These are phyloP conservation scores for Camelus dromedarius DNA, from an alignment of 2,113 vertebrate genomes.

Conservation along the genomic window DNA sequence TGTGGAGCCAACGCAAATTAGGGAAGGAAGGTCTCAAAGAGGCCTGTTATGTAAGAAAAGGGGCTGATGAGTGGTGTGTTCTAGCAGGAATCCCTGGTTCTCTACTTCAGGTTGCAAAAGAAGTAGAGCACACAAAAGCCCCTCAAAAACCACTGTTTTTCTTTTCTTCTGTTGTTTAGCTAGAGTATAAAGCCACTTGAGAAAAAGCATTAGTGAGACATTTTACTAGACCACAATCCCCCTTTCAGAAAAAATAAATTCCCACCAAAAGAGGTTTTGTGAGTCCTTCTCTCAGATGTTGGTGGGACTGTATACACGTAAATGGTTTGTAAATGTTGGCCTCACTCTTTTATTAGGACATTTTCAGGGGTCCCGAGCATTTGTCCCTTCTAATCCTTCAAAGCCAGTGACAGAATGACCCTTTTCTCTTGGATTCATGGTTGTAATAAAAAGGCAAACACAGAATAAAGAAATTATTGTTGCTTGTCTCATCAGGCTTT, in stretches of 20 bases:
- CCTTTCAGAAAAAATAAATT: slow-evolving; percentile 53
- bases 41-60: not conserved
- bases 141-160: not conserved
- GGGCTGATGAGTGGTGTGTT: not conserved
- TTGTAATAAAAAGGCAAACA: not conserved
- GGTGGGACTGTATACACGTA: not conserved
- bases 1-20: slow-evolving; percentile 6
- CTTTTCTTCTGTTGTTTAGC: slow-evolving; percentile 40
- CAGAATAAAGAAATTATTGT: not conserved
- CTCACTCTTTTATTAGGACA: not conserved
- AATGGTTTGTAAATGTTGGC: not conserved
- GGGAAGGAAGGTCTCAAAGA: not conserved
- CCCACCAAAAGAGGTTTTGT: slow-evolving; percentile 41
- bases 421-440: not conserved
- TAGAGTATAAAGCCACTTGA: not conserved
- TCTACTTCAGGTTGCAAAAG: not conserved
- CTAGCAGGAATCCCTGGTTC: not conserved
- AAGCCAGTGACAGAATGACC: not conserved
- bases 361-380: not conserved
- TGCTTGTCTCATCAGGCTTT: not conserved
- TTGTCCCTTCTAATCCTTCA: slow-evolving; percentile 16
- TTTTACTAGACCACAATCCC: slow-evolving; percentile 50
- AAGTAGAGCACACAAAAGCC: not conserved
- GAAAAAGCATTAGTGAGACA: slow-evolving; percentile 29
- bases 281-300: slow-evolving; percentile 61